These are phyloP conservation scores for Heliconius ethilla DNA, from an alignment of 2,888 invertebrate species.

Conservation along the genomic window DNA sequence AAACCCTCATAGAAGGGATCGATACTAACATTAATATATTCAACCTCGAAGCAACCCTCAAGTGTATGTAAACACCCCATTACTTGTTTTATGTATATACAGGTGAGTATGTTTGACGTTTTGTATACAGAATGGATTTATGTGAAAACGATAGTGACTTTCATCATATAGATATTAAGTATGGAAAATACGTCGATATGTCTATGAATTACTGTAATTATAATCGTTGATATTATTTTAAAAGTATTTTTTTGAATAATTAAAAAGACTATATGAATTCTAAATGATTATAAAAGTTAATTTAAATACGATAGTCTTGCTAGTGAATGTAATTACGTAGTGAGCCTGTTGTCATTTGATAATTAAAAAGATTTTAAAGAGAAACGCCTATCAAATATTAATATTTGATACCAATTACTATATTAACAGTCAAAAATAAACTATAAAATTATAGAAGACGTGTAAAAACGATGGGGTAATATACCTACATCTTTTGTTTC, in stretches of 20 bases:
- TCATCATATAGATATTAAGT: not conserved
- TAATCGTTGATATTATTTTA: not conserved
- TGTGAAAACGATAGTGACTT: not conserved
- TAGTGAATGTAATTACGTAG: no score
- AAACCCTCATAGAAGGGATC: conserved; percentile 46
- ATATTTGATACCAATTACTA: no score
- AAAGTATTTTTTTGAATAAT: not conserved
- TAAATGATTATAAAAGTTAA: not conserved
- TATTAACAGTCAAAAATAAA: not conserved
- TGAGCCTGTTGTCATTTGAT: no score
- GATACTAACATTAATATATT: conserved; percentile 71
- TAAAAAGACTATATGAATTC: not conserved
- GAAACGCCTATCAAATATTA: not conserved
- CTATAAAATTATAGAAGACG: not conserved
- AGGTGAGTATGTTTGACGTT: conserved; percentile 16
- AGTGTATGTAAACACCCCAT: conserved; percentile 57
- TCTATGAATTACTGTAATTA: not conserved
- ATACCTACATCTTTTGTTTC: conserved; percentile 33
- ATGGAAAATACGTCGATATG: not conserved
- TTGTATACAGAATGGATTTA: not conserved
- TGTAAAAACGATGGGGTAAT: conserved; percentile 9
- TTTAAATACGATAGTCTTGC: not conserved
- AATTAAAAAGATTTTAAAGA: not conserved
- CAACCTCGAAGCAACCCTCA: conserved; percentile 67
- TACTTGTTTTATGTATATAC: conserved; percentile 39